These are phyloP conservation scores for Yoshiicerus persimilis DNA, from an alignment of 1,140 invertebrate genomes.

Conservation along the genomic window DNA sequence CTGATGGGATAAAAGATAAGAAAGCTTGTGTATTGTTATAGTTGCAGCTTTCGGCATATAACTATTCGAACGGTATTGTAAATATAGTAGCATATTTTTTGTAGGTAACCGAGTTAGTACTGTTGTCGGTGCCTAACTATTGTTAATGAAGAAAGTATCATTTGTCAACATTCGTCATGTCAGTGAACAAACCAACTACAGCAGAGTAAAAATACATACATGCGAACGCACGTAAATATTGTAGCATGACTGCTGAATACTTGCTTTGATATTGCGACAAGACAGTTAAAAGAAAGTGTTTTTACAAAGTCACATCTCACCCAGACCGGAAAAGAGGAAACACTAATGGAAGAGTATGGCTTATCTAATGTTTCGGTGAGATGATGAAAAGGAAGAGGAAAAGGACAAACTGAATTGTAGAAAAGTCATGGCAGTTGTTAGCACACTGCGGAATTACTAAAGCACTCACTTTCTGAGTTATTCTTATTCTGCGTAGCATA, in stretches of 20 bases:
- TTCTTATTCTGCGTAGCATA: not conserved
- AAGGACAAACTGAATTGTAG: not conserved
- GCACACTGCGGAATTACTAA: not conserved
- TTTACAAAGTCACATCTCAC: not conserved
- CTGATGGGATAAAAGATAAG: not conserved
- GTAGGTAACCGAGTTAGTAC: not conserved
- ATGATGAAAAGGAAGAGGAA: not conserved
- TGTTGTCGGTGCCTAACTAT: not conserved
- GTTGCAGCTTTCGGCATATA: not conserved
- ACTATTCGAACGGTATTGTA: too few species aligned
- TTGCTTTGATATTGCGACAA: not conserved
- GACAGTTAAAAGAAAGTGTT: not conserved
- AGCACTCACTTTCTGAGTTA: not conserved
- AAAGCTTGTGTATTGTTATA: not conserved
- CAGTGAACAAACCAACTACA: not conserved
- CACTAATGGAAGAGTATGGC: not conserved
- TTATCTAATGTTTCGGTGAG: not conserved
- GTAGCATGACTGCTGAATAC: not conserved
- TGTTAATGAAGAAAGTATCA: not conserved
- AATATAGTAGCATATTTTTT: not conserved
- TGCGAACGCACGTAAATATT: not conserved
- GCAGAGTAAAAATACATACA: not conserved
- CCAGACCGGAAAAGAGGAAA: not conserved
- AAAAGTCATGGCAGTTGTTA: not conserved
- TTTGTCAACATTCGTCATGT: not conserved